A percentile compares a stretch with the other conserved stretches of the same genome.
These are phyloP conservation scores for Drosophila percnosoma DNA, from an alignment of 2,888 invertebrate species.

Conservation along the genomic window DNA sequence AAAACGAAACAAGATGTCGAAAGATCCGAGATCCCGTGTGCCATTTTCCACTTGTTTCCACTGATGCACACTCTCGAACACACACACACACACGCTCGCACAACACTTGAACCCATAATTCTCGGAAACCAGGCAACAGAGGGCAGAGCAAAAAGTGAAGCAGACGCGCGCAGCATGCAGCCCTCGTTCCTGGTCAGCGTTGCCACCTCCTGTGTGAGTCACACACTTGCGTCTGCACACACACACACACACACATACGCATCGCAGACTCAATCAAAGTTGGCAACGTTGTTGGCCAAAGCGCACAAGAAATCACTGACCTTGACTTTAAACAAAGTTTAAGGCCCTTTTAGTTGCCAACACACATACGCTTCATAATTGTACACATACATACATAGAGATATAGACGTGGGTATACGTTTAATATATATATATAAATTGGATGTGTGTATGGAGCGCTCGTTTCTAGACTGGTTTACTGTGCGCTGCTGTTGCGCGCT, in stretches of 20 bases:
- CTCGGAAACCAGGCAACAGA: constrained; percentile 53
- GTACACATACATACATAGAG: constrained; percentile 29
- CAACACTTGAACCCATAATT: constrained; percentile 72
- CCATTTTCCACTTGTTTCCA: constrained; percentile 70
- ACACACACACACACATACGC: background rate
- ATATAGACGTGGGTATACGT: constrained; percentile 31
- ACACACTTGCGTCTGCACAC: constrained; percentile 27
- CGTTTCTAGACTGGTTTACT: constrained; percentile 73
- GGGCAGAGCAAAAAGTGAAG: constrained; percentile 26
- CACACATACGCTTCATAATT: constrained; percentile 50
- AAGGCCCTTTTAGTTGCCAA: constrained; percentile 81
- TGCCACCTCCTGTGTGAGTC: constrained; percentile 54
- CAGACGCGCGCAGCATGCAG: constrained; percentile 35
- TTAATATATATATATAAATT: constrained; percentile 6
- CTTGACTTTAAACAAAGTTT: constrained; percentile 83
- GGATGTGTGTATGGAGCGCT: constrained; percentile 52
- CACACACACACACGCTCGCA: constrained; percentile 3
- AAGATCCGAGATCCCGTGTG: constrained; percentile 51
- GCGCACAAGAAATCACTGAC: constrained; percentile 81
- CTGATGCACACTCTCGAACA: constrained; percentile 8
- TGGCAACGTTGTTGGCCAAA: constrained; percentile 68
- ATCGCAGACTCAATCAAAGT: constrained; percentile 64
- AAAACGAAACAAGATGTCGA: constrained; percentile 49
- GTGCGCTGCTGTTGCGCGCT: constrained; percentile 48
- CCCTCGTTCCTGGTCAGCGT: constrained; percentile 15